Conservation (phyloP, 2,888 invertebrate genomes). For the Aphidius colemani region DNA sequence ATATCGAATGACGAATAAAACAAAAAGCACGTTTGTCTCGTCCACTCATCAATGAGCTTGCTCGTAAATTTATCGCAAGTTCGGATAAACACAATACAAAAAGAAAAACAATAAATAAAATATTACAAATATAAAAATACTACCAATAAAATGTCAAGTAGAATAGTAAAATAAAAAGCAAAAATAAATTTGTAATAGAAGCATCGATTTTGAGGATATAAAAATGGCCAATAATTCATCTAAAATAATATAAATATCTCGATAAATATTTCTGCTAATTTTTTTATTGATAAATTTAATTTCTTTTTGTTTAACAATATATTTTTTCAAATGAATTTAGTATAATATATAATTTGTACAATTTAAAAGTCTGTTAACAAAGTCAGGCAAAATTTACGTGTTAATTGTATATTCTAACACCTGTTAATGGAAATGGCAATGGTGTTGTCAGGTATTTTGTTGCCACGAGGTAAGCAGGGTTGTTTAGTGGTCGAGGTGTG, state of each 20-base stretch:
- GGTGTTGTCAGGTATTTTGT: conserved; percentile 52
- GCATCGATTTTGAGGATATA: too few relatives aligned
- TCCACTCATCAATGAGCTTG: conserved; percentile 4
- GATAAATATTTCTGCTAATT: too few relatives aligned
- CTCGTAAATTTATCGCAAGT: background rate
- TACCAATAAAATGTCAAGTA: too few relatives aligned
- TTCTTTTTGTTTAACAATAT: too few relatives aligned
- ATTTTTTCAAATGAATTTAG: too few relatives aligned
- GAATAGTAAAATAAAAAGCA: too few relatives aligned
- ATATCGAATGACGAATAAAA: background rate
- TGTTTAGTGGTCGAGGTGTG: conserved; percentile 35
- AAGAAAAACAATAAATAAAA: background rate
- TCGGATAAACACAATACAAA: background rate
- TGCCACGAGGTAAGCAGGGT: conserved; percentile 48
- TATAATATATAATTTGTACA: too few relatives aligned
- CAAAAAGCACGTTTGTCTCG: background rate
- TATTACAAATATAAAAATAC: background rate
- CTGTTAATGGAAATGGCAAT: conserved; percentile 51
- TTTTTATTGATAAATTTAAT: too few relatives aligned
- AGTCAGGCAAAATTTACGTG: conserved; percentile 37
- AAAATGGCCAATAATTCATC: too few relatives aligned
- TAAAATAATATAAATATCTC: too few relatives aligned
- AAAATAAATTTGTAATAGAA: too few relatives aligned
- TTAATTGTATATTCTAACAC: conserved; percentile 52
- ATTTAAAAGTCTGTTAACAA: too few relatives aligned